Conservation (phyloP, 2,113 vertebrate genomes). For the Poecilia latipinna region DNA sequence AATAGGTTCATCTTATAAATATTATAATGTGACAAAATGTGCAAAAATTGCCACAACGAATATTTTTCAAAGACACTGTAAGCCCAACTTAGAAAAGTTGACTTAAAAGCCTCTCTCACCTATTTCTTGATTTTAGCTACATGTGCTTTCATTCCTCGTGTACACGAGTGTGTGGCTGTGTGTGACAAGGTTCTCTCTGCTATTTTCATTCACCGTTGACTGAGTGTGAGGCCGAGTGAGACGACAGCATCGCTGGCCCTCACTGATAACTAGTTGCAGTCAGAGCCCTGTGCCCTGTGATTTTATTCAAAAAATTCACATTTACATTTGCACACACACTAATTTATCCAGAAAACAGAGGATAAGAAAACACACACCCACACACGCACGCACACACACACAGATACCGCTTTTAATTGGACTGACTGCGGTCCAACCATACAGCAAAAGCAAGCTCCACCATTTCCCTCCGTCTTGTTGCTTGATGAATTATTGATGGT, state of each 20-base stretch:
- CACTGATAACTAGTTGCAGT: constrained; percentile 75
- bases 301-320: constrained; percentile 42
- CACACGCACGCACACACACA: too few relatives aligned
- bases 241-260: constrained; percentile 72
- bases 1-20: too few relatives aligned
- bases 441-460: constrained; percentile 70
- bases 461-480: constrained; percentile 73
- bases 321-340: constrained; percentile 41
- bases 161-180: constrained; percentile 11
- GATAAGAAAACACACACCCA: constrained; percentile 5
- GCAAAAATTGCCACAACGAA: too few relatives aligned
- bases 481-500: constrained; percentile 77
- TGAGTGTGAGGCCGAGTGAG: constrained; percentile 78
- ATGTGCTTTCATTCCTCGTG: constrained; percentile 7
- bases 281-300: constrained; percentile 37
- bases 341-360: constrained; percentile 74
- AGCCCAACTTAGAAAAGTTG: too few relatives aligned
- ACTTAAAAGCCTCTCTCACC: too few relatives aligned
- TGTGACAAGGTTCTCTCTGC: constrained; percentile 32
- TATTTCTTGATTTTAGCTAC: neutral
- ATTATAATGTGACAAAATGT: too few relatives aligned
- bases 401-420: constrained; percentile 75
- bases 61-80: too few relatives aligned
- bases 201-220: constrained; percentile 74
- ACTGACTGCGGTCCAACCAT: constrained; percentile 72